Percentiles rank a stretch among this genome's conserved stretches.
Conservation (phyloP, 2,113 vertebrate species). For the Ciconia boyciana region DNA sequence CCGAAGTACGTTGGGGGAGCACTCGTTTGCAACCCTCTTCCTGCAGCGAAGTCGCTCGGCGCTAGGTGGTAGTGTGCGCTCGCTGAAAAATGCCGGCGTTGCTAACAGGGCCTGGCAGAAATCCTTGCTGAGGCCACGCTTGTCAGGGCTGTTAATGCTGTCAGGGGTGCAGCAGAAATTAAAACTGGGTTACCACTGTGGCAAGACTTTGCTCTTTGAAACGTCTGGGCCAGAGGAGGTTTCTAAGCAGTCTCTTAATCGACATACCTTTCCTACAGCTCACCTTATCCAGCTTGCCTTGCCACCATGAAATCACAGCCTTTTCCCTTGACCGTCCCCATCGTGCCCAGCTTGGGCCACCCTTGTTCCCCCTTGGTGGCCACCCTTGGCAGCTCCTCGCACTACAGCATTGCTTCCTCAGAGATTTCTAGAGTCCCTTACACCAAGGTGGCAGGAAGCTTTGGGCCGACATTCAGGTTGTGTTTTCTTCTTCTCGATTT, state of each 20-base stretch:
- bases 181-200: neutral
- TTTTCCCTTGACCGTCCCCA: neutral
- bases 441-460: neutral
- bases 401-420: neutral
- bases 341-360: too few relatives aligned
- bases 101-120: neutral
- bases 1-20: too few relatives aligned
- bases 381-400: neutral
- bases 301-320: neutral
- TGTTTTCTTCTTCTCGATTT: neutral
- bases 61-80: neutral
- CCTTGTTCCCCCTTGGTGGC: neutral
- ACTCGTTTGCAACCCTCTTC: fast-evolving
- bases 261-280: neutral
- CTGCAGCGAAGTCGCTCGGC: neutral
- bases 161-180: neutral
- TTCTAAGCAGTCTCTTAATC: neutral
- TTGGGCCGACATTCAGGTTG: neutral
- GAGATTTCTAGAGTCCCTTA: neutral
- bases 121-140: fast-evolving
- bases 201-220: neutral
- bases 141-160: neutral
- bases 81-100: neutral
- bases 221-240: neutral
- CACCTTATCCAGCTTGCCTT: neutral